These are phyloP conservation scores for Baccha elongata DNA, from an alignment of 2,888 invertebrate species.

Conservation along the genomic window DNA sequence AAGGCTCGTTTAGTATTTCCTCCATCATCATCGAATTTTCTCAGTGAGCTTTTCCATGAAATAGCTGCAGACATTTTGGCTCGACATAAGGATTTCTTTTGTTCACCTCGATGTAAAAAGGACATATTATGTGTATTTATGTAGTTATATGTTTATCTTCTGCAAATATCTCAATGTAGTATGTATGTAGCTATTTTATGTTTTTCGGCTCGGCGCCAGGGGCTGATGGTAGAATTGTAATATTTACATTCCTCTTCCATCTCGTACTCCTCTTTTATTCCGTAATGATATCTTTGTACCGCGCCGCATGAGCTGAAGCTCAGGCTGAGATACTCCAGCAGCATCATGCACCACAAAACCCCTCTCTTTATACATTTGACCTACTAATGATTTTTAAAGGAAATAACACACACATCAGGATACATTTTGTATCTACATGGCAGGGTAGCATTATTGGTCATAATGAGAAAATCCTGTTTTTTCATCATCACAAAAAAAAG, in stretches of 20 bases:
- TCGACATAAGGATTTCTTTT: conserved; percentile 68
- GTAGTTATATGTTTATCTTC: too few species aligned
- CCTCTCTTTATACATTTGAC: conserved; percentile 53
- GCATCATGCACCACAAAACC: conserved; percentile 1
- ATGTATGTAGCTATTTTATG: conserved; percentile 16
- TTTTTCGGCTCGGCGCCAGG: conserved; percentile 59
- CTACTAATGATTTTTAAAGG: conserved; percentile 63
- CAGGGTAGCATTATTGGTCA: conserved; percentile 44
- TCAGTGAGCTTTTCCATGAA: conserved; percentile 50
- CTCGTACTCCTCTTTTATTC: not conserved
- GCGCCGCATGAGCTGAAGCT: conserved; percentile 17
- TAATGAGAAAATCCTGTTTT: conserved; percentile 68
- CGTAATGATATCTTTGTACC: conserved; percentile 18
- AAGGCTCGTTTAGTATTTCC: conserved; percentile 37
- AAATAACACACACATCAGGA: conserved; percentile 39
- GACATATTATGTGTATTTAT: not conserved
- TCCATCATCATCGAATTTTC: conserved; percentile 8
- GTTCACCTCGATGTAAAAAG: conserved; percentile 25
- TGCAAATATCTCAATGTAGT: too few species aligned
- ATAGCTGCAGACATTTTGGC: conserved; percentile 70
- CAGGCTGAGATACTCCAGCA: conserved; percentile 2
- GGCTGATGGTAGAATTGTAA: conserved; percentile 58
- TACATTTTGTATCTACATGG: not conserved
- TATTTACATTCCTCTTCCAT: conserved; percentile 28
- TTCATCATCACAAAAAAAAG: conserved; percentile 19